A percentile compares a stretch with the other conserved stretches of the same genome.
phyloP scores from a whole-genome alignment of 1,140 invertebrate species.

The Drosophila pallidifrons region DNA sequence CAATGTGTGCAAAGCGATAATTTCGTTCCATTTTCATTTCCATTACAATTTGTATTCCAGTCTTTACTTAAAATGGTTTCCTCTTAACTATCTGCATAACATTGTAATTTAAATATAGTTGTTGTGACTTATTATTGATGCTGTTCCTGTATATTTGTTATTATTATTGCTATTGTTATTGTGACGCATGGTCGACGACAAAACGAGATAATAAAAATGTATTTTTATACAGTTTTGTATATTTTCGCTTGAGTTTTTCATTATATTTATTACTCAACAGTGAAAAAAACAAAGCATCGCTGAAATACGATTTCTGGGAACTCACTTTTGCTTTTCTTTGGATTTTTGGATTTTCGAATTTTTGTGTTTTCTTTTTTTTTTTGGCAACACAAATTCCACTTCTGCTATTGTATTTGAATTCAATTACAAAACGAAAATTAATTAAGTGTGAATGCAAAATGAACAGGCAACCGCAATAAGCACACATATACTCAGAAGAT shows the following conservation, averaged over 20 bases:
- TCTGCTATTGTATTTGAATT: constrained; percentile 41
- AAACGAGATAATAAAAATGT: constrained; percentile 67
- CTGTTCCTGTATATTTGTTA: neutral
- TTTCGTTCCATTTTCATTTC: constrained; percentile 39
- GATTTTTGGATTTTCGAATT: neutral
- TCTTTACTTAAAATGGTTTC: constrained; percentile 33
- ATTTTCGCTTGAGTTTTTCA: constrained; percentile 31
- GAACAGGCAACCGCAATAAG: constrained; percentile 36
- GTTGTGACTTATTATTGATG: constrained; percentile 33
- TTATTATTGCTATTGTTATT: constrained; percentile 25
- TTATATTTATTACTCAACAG: constrained; percentile 23
- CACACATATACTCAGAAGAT: neutral
- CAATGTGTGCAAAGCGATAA: constrained; percentile 29
- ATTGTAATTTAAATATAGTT: constrained; percentile 61
- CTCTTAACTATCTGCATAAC: constrained; percentile 43
- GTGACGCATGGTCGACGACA: constrained; percentile 46
- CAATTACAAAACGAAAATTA: constrained; percentile 57
- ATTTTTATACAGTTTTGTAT: constrained; percentile 58
- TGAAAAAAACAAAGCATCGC: constrained; percentile 8
- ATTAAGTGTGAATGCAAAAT: constrained; percentile 71
- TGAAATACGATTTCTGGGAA: constrained; percentile 37
- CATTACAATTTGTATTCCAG: constrained; percentile 46
- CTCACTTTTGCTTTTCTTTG: constrained; percentile 21
- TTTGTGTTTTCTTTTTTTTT: constrained; percentile 15
- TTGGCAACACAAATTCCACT: constrained; percentile 37